Base-by-base conservation (phyloP, 2,888 invertebrate genomes). In the Caenorhabditis sp. region DNA sequence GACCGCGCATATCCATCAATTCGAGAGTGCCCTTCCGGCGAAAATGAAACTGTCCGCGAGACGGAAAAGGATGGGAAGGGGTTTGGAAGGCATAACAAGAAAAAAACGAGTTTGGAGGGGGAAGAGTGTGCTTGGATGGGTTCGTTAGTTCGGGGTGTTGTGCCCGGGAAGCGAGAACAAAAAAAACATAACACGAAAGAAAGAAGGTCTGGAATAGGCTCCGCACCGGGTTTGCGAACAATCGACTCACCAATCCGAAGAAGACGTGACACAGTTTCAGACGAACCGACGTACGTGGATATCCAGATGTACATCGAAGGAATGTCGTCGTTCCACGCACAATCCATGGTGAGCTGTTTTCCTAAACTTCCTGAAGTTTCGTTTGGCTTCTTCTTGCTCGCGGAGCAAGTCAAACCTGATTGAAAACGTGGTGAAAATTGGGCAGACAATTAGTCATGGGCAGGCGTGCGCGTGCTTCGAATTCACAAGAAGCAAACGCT, bases 221-320 rank as follows among this genome's bases (percentile, higher is more conserved):
- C n/a, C n/a, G n/a, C n/a, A n/a, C n/a, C n/a, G n/a, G n/a, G n/a
- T n/a, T n/a, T n/a, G n/a, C n/a, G n/a, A n/a, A n/a, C n/a, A n/a
- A n/a, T n/a, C 55, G 24, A 35, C 37, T 20, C 17, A 24, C 30
- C 20, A 45, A 58, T 30, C 26, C 30, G 1, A n/a, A n/a, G n/a
- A n/a, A n/a, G n/a, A n/a, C n/a, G n/a, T n/a, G n/a, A n/a, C n/a
- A n/a, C n/a, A n/a, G n/a, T n/a, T n/a, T n/a, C 83, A 88, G 88
- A 83, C 15, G 41, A 48, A 24, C 83, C 88, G 8, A 88, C 88
- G 9, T 52, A 68, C 43, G 88, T 88, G 17, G 79, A 75, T 35
- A 85, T 88, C 32, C 86, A 86, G 55, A 89, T 88, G 88, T 88
- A 88, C 77, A 87, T 88, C 53, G 88, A 88, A 61, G 88, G 88